Conservation (phyloP, 2,888 invertebrate genomes). For the Chironomus riparius region DNA sequence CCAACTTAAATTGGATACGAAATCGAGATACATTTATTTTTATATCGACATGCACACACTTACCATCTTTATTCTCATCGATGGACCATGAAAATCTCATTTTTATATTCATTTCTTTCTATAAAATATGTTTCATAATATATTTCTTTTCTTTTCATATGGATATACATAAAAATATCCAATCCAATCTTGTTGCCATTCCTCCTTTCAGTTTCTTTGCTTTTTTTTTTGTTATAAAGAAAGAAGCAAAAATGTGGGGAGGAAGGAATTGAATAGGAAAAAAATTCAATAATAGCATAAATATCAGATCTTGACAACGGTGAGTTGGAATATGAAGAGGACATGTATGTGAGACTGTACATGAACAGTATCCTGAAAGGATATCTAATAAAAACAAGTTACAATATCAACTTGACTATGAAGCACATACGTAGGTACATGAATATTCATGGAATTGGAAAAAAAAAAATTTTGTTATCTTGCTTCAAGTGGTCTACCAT, state of each 20-base stretch:
- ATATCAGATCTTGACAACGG: constrained; percentile 5
- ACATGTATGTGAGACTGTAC: constrained; percentile 3
- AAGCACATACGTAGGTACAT: background rate
- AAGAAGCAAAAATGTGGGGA: background rate
- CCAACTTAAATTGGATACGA: constrained; percentile 9
- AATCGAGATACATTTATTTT: background rate
- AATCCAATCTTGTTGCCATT: constrained; percentile 16
- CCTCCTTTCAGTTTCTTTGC: background rate
- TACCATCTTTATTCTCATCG: background rate
- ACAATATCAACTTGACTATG: background rate
- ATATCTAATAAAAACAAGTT: constrained; percentile 24
- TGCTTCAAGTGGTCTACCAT: constrained; percentile 7
- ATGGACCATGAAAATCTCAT: constrained; percentile 26
- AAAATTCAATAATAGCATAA: constrained; percentile 23
- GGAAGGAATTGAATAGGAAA: constrained; percentile 13
- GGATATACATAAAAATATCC: constrained; percentile 12
- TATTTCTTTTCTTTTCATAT: background rate
- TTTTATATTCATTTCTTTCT: constrained; percentile 15
- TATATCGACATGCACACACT: too few relatives aligned
- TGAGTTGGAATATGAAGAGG: background rate
- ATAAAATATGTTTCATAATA: constrained; percentile 24
- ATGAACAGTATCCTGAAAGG: constrained; percentile 18
- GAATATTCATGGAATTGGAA: constrained; percentile 23
- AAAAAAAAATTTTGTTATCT: background rate
- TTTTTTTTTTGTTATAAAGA: background rate